A percentile compares a stretch with the other conserved stretches of the same genome.
Evolutionary conservation across 1,140 invertebrate species (phyloP).

Genomic region (Drosophila takahashii): DNA sequence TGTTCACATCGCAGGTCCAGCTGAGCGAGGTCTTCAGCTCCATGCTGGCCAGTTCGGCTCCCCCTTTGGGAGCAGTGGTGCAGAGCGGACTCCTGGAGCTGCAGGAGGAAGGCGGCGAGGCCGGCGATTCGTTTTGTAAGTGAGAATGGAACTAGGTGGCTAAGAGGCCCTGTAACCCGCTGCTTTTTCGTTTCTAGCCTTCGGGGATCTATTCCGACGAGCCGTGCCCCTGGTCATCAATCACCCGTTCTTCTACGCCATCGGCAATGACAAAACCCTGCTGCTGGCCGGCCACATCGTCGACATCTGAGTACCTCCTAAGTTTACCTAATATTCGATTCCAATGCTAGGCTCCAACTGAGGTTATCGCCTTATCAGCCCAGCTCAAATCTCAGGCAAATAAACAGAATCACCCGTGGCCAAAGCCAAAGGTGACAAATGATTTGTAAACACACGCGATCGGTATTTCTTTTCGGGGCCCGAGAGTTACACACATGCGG

Average conservation of each 20-base stretch:
- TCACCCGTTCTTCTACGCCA: slow-evolving; percentile 75
- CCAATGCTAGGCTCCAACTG: slow-evolving; percentile 4
- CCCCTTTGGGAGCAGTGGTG: slow-evolving; percentile 59
- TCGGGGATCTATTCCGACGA: slow-evolving; percentile 65
- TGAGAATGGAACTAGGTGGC: background rate
- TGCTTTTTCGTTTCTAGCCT: slow-evolving; percentile 22
- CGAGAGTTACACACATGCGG: slow-evolving; percentile 11
- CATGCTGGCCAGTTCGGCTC: slow-evolving; percentile 58
- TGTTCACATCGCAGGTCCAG: slow-evolving; percentile 53
- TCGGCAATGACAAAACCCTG: slow-evolving; percentile 59
- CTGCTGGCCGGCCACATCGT: slow-evolving; percentile 70
- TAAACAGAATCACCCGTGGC: slow-evolving; percentile 31
- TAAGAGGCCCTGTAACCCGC: slow-evolving; percentile 28
- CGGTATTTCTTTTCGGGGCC: slow-evolving; percentile 15
- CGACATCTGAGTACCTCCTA: slow-evolving; percentile 42
- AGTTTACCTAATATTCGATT: slow-evolving; percentile 1
- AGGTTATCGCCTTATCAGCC: slow-evolving; percentile 68
- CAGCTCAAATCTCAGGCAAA: slow-evolving; percentile 25
- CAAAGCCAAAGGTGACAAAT: slow-evolving; percentile 70
- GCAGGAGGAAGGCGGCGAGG: slow-evolving; percentile 46
- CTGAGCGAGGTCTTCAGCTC: slow-evolving; percentile 57
- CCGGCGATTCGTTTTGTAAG: slow-evolving; percentile 59
- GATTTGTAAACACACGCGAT: slow-evolving; percentile 62
- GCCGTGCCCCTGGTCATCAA: slow-evolving; percentile 68
- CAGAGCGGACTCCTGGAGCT: slow-evolving; percentile 52